Conservation (phyloP, 2,888 invertebrate species). For the Euzophera pinguis region DNA sequence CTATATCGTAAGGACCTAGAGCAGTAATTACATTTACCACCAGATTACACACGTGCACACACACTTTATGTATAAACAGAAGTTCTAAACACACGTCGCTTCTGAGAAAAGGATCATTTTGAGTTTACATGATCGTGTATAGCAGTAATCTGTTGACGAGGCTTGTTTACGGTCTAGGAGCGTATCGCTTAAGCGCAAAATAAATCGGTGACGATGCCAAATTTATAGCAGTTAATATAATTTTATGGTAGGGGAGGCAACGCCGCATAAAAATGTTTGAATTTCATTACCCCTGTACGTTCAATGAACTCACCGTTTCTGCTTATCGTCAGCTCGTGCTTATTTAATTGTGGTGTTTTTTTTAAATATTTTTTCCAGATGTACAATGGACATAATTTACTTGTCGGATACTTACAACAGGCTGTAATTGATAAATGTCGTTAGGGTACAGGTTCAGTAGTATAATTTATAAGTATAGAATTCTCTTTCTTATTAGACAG, state of each 20-base stretch:
- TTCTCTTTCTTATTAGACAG: no score
- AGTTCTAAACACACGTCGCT: background rate
- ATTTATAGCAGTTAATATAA: constrained; percentile 71
- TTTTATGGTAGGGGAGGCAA: constrained; percentile 54
- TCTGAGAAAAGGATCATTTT: constrained; percentile 30
- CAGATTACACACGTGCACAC: no score
- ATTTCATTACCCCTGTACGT: constrained; percentile 37
- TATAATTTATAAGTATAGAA: no score
- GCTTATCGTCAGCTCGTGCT: background rate
- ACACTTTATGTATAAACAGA: background rate
- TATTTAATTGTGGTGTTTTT: no score
- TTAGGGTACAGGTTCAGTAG: no score
- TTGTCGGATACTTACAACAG: no score
- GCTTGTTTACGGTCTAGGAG: constrained; percentile 54
- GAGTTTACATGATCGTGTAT: constrained; percentile 46
- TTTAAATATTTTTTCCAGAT: no score
- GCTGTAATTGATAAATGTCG: no score
- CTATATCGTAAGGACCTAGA: no score
- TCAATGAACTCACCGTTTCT: constrained; percentile 6
- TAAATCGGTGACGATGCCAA: constrained; percentile 69
- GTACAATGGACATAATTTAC: no score
- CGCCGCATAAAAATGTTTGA: constrained; percentile 44
- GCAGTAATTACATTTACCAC: no score
- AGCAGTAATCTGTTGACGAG: constrained; percentile 63
- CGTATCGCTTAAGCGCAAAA: constrained; percentile 43